Percentiles rank a stretch among this genome's conserved stretches.
Conservation (phyloP, 2,797 vertebrate species). For the Nothura maculosa region DNA sequence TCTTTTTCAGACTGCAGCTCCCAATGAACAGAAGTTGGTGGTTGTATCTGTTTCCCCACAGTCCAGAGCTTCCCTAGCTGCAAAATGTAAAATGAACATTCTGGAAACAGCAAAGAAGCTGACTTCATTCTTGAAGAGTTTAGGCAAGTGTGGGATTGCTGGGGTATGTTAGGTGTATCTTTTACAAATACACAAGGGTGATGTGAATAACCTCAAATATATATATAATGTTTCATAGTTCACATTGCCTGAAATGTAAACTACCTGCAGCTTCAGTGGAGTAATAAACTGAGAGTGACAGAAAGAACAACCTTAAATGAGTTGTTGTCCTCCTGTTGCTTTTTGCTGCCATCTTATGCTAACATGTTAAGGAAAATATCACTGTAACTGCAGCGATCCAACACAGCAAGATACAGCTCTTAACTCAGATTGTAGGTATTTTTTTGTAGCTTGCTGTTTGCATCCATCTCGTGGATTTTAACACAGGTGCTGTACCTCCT, state of each 20-base stretch:
- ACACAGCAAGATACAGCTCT: accelerated
- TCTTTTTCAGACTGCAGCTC: constrained; percentile 69
- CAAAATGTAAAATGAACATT: constrained; percentile 83
- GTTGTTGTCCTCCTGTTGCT: not conserved
- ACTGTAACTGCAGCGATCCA: accelerated
- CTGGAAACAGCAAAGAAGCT: constrained; percentile 88
- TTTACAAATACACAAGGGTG: accelerated
- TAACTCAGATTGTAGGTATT: accelerated
- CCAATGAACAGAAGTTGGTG: constrained; percentile 83
- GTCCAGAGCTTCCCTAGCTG: constrained; percentile 92
- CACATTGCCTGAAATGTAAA: not conserved
- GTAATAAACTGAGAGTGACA: accelerated
- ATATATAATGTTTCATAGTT: accelerated
- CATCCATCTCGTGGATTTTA: not conserved
- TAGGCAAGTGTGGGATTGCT: constrained; percentile 70
- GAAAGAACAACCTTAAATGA: not conserved
- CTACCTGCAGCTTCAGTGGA: accelerated
- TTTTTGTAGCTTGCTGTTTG: not conserved
- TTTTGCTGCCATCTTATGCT: accelerated
- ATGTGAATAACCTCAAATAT: not conserved
- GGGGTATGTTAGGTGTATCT: not conserved
- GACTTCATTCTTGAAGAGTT: constrained; percentile 88
- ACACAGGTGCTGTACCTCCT: not conserved
- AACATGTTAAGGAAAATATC: accelerated
- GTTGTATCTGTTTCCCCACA: constrained; percentile 94